Conservation (phyloP, 2,888 invertebrate species). For the Eilema depressum region DNA sequence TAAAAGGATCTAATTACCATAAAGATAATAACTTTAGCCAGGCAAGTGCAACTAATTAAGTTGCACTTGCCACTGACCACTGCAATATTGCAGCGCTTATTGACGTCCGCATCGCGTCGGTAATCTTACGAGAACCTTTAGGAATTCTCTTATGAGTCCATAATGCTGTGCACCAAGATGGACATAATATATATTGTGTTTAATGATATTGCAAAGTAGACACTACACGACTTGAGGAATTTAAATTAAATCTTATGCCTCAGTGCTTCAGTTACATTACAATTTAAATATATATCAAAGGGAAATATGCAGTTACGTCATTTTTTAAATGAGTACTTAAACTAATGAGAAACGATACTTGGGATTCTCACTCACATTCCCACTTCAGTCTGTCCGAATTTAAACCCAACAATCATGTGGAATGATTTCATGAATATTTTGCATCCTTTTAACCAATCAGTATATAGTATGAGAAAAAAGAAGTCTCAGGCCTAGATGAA, state of each 20-base stretch:
- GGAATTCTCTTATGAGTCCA: slow-evolving; percentile 43
- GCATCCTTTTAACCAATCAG: neutral
- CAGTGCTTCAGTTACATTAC: neutral
- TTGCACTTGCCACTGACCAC: slow-evolving; percentile 35
- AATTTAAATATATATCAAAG: neutral
- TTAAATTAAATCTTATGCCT: neutral
- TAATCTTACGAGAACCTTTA: slow-evolving; percentile 44
- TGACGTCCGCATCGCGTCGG: slow-evolving; percentile 32
- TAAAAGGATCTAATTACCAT: slow-evolving; percentile 11
- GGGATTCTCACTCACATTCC: neutral
- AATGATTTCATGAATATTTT: neutral
- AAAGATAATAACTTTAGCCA: slow-evolving; percentile 11
- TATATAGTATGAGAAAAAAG: too few relatives aligned
- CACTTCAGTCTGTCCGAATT: neutral
- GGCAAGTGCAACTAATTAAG: slow-evolving; percentile 12
- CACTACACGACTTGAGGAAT: neutral
- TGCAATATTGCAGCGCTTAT: slow-evolving; percentile 44
- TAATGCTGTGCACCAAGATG: slow-evolving; percentile 42
- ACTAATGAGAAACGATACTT: too few relatives aligned
- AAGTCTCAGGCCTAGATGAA: too few relatives aligned
- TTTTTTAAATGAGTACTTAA: too few relatives aligned
- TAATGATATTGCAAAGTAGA: slow-evolving; percentile 38
- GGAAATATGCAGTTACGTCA: too few relatives aligned
- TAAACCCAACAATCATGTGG: neutral
- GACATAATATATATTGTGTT: slow-evolving; percentile 31